Conservation (phyloP, 2,797 vertebrate genomes). For the Darevskia mixta region DNA sequence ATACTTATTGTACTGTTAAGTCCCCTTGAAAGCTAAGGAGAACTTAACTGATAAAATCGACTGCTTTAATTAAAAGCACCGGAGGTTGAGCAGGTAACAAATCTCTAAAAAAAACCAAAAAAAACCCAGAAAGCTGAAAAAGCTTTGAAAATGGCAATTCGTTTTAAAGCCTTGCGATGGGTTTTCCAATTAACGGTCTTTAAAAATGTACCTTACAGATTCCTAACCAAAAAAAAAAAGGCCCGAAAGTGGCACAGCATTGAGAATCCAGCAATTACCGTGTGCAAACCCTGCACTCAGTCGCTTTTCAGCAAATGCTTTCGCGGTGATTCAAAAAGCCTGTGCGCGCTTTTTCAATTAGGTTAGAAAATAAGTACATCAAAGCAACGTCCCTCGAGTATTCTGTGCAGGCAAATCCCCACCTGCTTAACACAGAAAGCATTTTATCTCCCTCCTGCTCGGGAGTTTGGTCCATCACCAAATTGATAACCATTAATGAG, state of each 20-base stretch:
- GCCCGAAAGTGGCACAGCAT: constrained; percentile 26
- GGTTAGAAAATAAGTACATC: constrained; percentile 38
- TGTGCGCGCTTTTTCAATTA: constrained; percentile 39
- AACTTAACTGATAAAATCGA: constrained; percentile 43
- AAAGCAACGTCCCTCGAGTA: constrained; percentile 23
- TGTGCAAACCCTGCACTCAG: constrained; percentile 24
- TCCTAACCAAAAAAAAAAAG: not conserved
- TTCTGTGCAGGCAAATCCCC: constrained; percentile 26
- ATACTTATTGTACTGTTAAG: constrained; percentile 13
- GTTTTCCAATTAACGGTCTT: constrained; percentile 53
- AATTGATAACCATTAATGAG: constrained; percentile 56
- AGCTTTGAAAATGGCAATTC: constrained; percentile 16
- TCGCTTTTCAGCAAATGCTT: constrained; percentile 24
- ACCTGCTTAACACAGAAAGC: constrained; percentile 8
- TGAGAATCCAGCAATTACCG: constrained; percentile 47
- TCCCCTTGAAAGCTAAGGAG: constrained; percentile 51
- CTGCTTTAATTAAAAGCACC: constrained; percentile 53
- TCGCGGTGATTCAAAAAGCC: not conserved
- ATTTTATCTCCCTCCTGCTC: constrained; percentile 45
- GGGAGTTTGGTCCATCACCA: constrained; percentile 72
- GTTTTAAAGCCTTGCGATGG: constrained; percentile 48
- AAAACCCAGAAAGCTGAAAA: constrained; percentile 40
- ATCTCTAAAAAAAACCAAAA: constrained; percentile 13
- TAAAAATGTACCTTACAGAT: constrained; percentile 5
- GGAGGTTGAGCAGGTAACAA: constrained; percentile 32